Base-by-base conservation (phyloP, 1,140 invertebrate species). In the Drosophila persimilis region DNA sequence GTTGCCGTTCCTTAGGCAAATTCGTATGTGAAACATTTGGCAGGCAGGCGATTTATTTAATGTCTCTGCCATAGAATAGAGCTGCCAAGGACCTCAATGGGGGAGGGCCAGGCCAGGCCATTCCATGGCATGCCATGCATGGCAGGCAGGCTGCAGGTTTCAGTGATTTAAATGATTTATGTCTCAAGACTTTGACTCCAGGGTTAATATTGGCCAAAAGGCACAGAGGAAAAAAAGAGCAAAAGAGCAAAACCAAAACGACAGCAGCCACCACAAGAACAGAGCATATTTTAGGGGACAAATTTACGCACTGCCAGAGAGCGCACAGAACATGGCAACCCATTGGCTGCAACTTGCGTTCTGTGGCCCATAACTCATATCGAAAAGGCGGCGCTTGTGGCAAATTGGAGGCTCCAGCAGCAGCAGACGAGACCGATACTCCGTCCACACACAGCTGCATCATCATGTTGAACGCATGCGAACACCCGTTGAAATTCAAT, bases 131-230 rank as follows among this genome's bases (percentile, higher is more conserved):
- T 24, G 24, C 4, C 22, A 3, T 24, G 15, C 45, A 7, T 57
- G 47, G 58, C 53, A 62, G 58, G 75, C 83, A 88, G 75, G 70
- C 35, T 88, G 83, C 83, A 88, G 81, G 83, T 88, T 83, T 64
- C 54, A 88, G 83, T 88, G 83, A 88, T 88, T 88, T 88, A 88
- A 65, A 79, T 88, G 83, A 88, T 88, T 88, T 88, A 88, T 88
- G 84, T 83, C 78, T 70, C 57, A 88, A 88, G 83, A 83, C 71
- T 80, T 63, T 67, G 83, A 70, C 83, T 88, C 44, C 74, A 72
- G 83, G 83, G 83, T 86, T 88, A 78, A 88, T 81, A 86, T 86
- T 66, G 84, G 75, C 62, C 63, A 62, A 64, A 50, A 58, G 48
- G 61, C 59, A 57, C 71, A 62, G 45, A 45, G 61, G 47, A 54